phyloP scores from a whole-genome alignment of 2,888 invertebrate species.

The Charanyca ferruginea region DNA sequence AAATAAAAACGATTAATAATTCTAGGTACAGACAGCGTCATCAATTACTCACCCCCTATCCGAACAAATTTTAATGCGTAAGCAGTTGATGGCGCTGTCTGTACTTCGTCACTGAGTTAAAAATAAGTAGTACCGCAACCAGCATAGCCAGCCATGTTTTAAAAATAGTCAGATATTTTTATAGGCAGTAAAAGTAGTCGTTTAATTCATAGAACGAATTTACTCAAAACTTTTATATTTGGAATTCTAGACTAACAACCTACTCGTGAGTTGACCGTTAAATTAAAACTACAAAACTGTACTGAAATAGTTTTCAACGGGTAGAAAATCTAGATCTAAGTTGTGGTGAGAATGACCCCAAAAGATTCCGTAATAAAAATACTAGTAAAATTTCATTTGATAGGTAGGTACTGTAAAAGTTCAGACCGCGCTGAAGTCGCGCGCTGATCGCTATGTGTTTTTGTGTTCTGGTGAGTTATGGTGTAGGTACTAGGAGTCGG shows the following conservation, averaged over 20 bases:
- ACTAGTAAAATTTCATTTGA: neutral
- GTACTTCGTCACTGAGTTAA: neutral
- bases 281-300: constrained; percentile 31
- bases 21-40: no score
- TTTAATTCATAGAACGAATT: constrained; percentile 8
- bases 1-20: no score
- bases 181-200: constrained; percentile 23
- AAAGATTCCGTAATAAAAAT: neutral
- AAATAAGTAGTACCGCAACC: neutral
- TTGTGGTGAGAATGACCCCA: constrained; percentile 2
- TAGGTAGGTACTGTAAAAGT: no score
- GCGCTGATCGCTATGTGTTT: no score
- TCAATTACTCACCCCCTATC: no score
- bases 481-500: no score
- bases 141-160: neutral
- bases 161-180: constrained; percentile 36
- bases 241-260: constrained; percentile 38
- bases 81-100: no score
- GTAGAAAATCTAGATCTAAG: neutral
- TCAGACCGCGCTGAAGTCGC: no score
- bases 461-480: no score
- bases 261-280: constrained; percentile 32
- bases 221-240: constrained; percentile 20
- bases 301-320: constrained; percentile 6
- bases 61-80: no score